Evolutionary conservation across 2,888 invertebrate species (phyloP), one percentile per base, ranked within the genome.

Genomic region (Eucera pruinosa): DNA sequence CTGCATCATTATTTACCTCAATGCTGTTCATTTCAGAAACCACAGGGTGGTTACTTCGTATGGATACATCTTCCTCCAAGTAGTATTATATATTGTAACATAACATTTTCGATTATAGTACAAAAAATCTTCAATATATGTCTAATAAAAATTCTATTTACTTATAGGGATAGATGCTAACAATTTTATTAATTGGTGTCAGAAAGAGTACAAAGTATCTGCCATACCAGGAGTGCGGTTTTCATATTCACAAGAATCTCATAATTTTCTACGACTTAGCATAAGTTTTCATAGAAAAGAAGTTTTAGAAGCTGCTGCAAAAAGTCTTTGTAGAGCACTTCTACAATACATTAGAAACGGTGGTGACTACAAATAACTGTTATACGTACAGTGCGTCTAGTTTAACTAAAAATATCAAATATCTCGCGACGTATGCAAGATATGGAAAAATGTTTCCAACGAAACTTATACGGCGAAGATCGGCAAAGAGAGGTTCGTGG

Each of bases 11-110:
- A 92, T 77, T 84, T 94, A 50, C 94, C 94, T 9, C 41, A 70
- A 0, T 86, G 87, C 20, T 94, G 94, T 80, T 88, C 84, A 0
- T 93, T 93, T 80, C 68, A 86, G 1, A 86, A 89, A 52, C 93
- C 94, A 4, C 77, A 87, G 78, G 95, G 95, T 1, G 95, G 95
- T 11, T 95, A 94, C 84, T 95, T 95, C 77, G 88, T 95, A 52
- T 95, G 95, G 95, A 89, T 95, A 60, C 89, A 91, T 74, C 88
- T 95, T 52, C 95, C 95, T 0, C 80, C 87, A 78, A 89, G 91
- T 90, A 83, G 23, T 23, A 13, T 1, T n/a, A 33, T 20, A 48
- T 20, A 25, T 18, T 57, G 48, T 48, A 9, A 36, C 23, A 5
- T 9, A 43, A 43, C 36, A 68, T n/a, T 43, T 18, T 20, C 36